Evolutionary conservation across 2,888 invertebrate genomes (phyloP), one percentile per base, ranked within the genome.

Genomic region (Eurytoma adleriae): DNA sequence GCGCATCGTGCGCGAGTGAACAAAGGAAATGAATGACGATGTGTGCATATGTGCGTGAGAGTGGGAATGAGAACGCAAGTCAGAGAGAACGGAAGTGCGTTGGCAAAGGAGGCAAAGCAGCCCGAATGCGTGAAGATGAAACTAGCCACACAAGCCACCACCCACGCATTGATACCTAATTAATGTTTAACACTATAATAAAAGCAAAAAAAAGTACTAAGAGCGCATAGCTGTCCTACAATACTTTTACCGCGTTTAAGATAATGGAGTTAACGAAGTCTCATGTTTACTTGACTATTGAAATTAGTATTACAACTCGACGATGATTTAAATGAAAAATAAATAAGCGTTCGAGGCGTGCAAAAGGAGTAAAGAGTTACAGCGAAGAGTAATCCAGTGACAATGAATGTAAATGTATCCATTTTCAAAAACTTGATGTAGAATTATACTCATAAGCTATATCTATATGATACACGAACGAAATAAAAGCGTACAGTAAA

Each of bases 321-420:
- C 82, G 85, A 84, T 50, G 81, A 84, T 75, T 18, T n/a, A 67
- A 40, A 70, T 57, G 13, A 57, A 40, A 54, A 48, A 59, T 5
- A 70, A 59, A n/a, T 59, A 48, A 72, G 78, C 80, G 83, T 83
- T 83, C 79, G 83, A 82, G 82, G 83, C 85, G 70, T 80, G 71
- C 73, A 75, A 68, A 77, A 79, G 73, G 71, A 83, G 73, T 64
- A 75, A 74, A 79, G 72, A 81, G 70, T 79, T 85, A 85, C 81
- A 86, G 85, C 83, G 84, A 87, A 80, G 85, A 89, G 86, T 90
- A 89, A 90, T 89, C 89, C 89, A 90, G 89, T 90, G 90, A 90
- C 90, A 90, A 90, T 91, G 89, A 91, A 91, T 91, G 90, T 91
- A 90, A 90, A 90, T 91, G 90, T 91, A 91, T 91, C 90, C 90